Evolutionary conservation across 2,113 vertebrate genomes (phyloP).

Genomic region (Microtus oregoni): DNA sequence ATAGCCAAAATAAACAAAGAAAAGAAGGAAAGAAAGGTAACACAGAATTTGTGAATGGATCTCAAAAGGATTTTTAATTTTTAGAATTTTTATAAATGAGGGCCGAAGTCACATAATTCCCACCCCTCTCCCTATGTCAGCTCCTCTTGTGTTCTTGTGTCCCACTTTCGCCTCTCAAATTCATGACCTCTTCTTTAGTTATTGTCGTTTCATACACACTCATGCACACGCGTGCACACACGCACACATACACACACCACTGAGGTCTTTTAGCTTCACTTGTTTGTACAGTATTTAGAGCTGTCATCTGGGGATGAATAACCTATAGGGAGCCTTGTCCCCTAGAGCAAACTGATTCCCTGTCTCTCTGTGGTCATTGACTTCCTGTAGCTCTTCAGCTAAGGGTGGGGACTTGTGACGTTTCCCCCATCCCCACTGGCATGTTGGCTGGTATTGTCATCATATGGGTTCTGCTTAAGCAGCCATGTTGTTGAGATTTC

Average conservation of each 20-base stretch:
- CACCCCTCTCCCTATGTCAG: not conserved
- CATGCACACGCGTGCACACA: not conserved
- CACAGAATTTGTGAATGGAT: not conserved
- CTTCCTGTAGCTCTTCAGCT: not conserved
- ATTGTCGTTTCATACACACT: not conserved
- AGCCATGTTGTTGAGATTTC: not conserved
- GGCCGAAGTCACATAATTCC: not conserved
- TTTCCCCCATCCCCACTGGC: not conserved
- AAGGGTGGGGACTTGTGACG: not conserved
- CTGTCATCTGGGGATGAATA: not conserved
- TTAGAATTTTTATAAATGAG: not conserved
- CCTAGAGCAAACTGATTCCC: not conserved
- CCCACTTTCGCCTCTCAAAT: not conserved
- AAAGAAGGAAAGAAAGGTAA: not conserved
- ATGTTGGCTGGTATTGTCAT: not conserved
- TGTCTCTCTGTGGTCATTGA: not conserved
- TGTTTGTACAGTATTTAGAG: not conserved
- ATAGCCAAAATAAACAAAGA: not conserved
- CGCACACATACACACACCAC: no score
- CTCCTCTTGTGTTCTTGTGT: not conserved
- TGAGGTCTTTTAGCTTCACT: no score
- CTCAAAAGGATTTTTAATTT: not conserved
- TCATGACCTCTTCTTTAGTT: not conserved
- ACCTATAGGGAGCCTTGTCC: not conserved
- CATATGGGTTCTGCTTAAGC: not conserved